phyloP scores from a whole-genome alignment of 2,113 vertebrate species.

The Thymallus thymallus region DNA sequence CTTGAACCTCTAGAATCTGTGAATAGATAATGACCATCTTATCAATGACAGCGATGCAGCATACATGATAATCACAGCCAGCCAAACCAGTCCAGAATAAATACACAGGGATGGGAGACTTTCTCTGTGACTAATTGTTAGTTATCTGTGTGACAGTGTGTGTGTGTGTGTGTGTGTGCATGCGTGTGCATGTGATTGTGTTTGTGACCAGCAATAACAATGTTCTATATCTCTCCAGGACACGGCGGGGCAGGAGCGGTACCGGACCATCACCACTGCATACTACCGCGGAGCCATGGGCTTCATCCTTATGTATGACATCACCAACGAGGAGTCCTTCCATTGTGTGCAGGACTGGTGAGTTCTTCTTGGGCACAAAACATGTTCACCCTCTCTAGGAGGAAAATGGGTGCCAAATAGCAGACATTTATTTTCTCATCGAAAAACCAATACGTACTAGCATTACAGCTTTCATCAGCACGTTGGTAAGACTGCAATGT shows the following conservation, averaged over 20 bases:
- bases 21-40: background rate
- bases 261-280: conserved; percentile 73
- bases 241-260: conserved; percentile 72
- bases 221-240: conserved; percentile 52
- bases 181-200: conserved; percentile 40
- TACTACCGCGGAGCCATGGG: conserved; percentile 74
- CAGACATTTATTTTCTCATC: background rate
- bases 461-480: background rate
- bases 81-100: no score
- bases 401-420: background rate
- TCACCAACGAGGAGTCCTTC: conserved; percentile 73
- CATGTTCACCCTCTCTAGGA: no score
- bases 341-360: conserved; percentile 72
- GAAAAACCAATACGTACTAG: background rate
- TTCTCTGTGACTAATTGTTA: background rate
- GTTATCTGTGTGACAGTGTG: conserved; percentile 7
- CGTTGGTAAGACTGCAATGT: background rate
- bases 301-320: conserved; percentile 76
- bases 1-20: background rate
- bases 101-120: no score
- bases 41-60: background rate
- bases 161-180: background rate
- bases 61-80: no score
- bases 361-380: conserved; percentile 29
- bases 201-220: background rate